Percentiles rank a stretch among this genome's conserved stretches.
These are phyloP conservation scores for Marmota flaviventris DNA, from an alignment of 2,113 vertebrate species.

Conservation along the genomic window DNA sequence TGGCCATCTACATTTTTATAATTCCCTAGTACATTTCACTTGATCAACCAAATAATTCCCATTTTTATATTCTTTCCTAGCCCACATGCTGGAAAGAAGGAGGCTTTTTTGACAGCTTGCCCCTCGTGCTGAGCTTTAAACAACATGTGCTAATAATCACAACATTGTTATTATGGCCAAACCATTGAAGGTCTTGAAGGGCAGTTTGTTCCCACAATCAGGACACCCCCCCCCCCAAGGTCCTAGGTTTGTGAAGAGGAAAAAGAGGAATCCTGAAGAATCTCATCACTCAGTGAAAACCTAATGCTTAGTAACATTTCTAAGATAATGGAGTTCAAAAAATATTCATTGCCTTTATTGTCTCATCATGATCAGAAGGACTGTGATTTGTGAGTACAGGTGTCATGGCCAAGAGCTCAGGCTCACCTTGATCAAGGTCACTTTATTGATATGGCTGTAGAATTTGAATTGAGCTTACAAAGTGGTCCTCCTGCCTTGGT, in stretches of 20 bases:
- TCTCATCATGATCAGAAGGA: not conserved
- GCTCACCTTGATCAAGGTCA: not conserved
- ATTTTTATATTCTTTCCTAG: conserved; percentile 24
- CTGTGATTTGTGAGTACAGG: not conserved
- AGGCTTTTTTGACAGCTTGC: not conserved
- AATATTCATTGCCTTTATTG: not conserved
- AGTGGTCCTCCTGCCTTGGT: not conserved
- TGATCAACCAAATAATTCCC: not conserved
- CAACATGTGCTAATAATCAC: not conserved
- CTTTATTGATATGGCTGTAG: not conserved
- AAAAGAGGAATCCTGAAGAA: not conserved
- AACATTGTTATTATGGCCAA: not conserved
- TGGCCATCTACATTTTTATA: not conserved
- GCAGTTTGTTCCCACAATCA: not conserved
- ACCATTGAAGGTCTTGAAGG: not conserved
- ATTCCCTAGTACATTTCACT: not conserved
- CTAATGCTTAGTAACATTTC: not conserved
- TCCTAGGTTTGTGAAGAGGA: not conserved
- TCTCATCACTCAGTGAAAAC: not conserved
- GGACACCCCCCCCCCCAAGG: not conserved
- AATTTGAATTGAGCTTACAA: not conserved
- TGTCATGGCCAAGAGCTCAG: not conserved
- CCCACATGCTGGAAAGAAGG: not conserved
- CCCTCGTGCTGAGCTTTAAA: conserved; percentile 32
- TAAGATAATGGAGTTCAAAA: not conserved